Evolutionary conservation across 2,888 invertebrate species (phyloP), one percentile per base, ranked within the genome.

Genomic region (Drosophila histrio): DNA sequence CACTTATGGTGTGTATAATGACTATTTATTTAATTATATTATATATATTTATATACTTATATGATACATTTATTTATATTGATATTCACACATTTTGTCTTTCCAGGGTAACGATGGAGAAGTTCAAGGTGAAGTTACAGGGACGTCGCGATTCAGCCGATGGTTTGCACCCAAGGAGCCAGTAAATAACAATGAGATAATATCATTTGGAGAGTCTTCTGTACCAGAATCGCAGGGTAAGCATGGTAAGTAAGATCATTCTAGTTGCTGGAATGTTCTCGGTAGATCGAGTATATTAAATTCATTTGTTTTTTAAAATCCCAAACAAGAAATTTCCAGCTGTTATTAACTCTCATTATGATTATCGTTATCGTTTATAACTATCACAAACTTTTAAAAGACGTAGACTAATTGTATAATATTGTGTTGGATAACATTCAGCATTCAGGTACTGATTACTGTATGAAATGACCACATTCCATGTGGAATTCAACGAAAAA

Each of bases 61-160:
- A 24, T 15, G 6, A 7, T 30, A 30, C 3, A 24, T 3, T 3
- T 3, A 5, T 24, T 24, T 24, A 5, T 24, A 24, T 24, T 24
- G 5, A 3, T 24, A 24, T 24, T n/a, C 19, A 5, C 7, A 26
- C 15, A 15, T 28, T 30, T 11, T 13, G 0, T 32, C 1, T 19
- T 60, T 62, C 8, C 57, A 83, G 83, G 65, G 66, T 7, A 76
- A 77, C 52, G 73, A 80, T 41, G 19, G 28, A 11, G 66, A 65
- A 6, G 62, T 54, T 5, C 64, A 70, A 24, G 54, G 59, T 7
- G 62, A 76, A 41, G 15, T 46, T 3, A 90, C 92, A 44, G 93
- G 94, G 44, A 94, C 95, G 72, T 96, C 96, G 19, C 93, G 96
- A 19, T 96, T 96, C 91, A 96, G 95, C 89, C 95, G 94, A 72